These are phyloP conservation scores for Antedon bifida DNA, from an alignment of 35 echinoderm and acorn worm genomes.

Conservation along the genomic window DNA sequence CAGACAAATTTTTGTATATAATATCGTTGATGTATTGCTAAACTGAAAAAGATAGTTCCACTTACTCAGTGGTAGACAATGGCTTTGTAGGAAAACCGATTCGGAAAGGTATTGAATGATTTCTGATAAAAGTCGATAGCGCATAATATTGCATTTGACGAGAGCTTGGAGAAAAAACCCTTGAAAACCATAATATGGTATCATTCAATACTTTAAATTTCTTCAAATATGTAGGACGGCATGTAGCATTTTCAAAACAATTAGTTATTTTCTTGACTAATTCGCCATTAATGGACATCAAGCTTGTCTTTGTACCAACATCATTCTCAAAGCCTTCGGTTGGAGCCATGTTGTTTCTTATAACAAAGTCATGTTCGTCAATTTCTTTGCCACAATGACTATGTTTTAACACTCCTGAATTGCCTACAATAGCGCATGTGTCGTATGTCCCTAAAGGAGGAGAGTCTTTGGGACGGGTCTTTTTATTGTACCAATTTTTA, in stretches of 20 bases:
- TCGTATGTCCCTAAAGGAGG: background rate
- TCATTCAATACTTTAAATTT: background rate
- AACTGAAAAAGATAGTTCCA: background rate
- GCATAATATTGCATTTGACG: background rate
- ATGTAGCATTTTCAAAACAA: background rate
- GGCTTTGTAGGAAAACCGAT: background rate
- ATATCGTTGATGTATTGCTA: background rate
- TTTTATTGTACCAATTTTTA: background rate
- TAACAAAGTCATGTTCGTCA: conserved; percentile 13
- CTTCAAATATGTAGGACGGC: background rate
- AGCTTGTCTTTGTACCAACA: background rate
- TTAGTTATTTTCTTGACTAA: background rate
- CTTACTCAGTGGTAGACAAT: background rate
- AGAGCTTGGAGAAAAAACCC: background rate
- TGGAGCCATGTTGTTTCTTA: conserved; percentile 10
- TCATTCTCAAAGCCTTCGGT: background rate
- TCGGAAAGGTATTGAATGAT: background rate
- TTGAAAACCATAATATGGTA: background rate
- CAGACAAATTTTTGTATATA: background rate
- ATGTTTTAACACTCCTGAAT: background rate
- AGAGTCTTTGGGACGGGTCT: background rate
- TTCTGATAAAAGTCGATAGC: background rate
- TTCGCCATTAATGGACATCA: background rate
- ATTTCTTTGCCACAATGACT: conserved; percentile 13
- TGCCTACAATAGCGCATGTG: conserved; percentile 8